Evolutionary conservation across 2,797 vertebrate species (phyloP).

Genomic region (Parauchenoglanis punctatus): DNA sequence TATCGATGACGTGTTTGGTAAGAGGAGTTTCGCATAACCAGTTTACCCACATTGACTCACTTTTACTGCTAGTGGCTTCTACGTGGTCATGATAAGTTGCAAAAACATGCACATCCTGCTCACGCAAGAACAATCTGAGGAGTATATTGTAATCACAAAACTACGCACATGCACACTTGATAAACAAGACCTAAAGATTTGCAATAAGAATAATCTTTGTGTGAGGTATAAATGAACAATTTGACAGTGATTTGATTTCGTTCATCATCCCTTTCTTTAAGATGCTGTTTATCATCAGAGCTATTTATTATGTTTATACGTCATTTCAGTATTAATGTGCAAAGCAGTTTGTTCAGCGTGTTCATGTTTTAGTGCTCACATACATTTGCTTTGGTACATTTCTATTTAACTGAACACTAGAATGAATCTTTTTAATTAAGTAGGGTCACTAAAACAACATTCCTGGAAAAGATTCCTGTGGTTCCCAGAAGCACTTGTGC

Average conservation of each 20-base stretch:
- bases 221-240: background rate
- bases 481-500: slow-evolving; percentile 12
- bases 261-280: background rate
- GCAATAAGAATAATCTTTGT: background rate
- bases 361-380: background rate
- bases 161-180: background rate
- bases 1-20: background rate
- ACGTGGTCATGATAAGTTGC: background rate
- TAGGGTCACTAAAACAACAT: background rate
- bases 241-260: background rate
- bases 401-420: background rate
- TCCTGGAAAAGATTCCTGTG: background rate
- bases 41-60: background rate
- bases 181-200: background rate
- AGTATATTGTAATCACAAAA: background rate
- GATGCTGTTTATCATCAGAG: background rate
- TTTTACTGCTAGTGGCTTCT: background rate
- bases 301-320: background rate
- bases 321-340: background rate
- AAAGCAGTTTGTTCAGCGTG: background rate
- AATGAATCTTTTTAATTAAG: background rate
- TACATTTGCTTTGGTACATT: background rate
- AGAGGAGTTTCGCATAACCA: background rate
- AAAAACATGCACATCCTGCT: background rate
- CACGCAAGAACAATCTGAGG: background rate